Evolutionary conservation across 1,140 invertebrate genomes (phyloP), one percentile per base, ranked within the genome.

Genomic region (Drosophila takahashii): DNA sequence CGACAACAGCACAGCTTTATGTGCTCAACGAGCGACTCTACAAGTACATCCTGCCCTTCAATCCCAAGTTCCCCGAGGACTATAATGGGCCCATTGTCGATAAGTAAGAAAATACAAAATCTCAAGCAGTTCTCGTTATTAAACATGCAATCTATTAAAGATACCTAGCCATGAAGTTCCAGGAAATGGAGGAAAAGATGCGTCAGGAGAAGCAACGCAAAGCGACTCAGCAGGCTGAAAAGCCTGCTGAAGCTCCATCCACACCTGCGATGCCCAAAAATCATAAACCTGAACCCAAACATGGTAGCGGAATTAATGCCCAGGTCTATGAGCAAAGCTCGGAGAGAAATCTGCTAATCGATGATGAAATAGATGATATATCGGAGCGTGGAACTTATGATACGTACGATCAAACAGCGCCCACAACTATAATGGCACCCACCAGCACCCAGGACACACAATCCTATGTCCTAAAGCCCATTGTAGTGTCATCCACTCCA

Each of bases 21-120:
- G 96, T 97, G 7, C 92, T 98, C 1, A 98, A 98, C 73, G 96
- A 97, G 86, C 94, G 97, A 42, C 94, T 97, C 0, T 97, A 97
- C 90, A 97, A 97, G 83, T 97, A 96, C 83, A 97, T 97, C 61
- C 91, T 97, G 73, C 96, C 96, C 10, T 94, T 96, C 69, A 95
- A 96, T 87, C 96, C 96, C 0, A 96, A 97, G 90, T 97, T 97
- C 81, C 96, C 96, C 0, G 96, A 97, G 91, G 96, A 97, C 83
- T 97, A 96, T 77, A 96, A 95, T 70, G 96, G 96, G 7, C 96
- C 96, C 8, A 93, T 97, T 83, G 96, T 97, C 6, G 96, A 97
- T 79, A 95, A 95, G 95, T 95, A 93, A 93, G 39, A 41, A 2
- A 6, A 2, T n/a, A 37, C 27, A 7, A 9, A 3, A 16, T 26